Base-by-base conservation (phyloP, 2,888 invertebrate genomes). In the Drosophila lutescens region DNA sequence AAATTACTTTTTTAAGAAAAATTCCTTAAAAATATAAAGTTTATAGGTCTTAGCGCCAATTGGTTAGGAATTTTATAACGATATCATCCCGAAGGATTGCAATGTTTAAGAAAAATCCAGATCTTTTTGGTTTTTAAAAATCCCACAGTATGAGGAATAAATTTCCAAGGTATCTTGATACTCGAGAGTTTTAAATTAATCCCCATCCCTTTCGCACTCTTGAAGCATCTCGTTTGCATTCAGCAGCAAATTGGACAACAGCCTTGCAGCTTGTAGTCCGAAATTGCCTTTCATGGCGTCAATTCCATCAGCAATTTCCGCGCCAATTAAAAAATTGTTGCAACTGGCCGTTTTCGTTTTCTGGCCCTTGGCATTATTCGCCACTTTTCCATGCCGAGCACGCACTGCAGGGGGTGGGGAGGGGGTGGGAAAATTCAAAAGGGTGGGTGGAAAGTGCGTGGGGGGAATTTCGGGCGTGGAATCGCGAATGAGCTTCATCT, bases 271-370 rank as follows among this genome's bases (percentile, higher is more conserved):
- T 71, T 76, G 47, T 60, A 36, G 43, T 30, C 57, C 53, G 49
- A 80, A 80, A 76, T 65, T 60, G 70, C 70, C 76, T 76, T 78
- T 80, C 77, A 79, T 71, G 70, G 67, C 74, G 86, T 79, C 88
- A 88, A 77, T 82, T 77, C 58, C 80, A 79, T 62, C 76, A 76
- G 74, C 86, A 79, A 83, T 83, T 87, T 87, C 75, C 86, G 82
- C 73, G 86, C 61, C 82, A 85, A 83, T 83, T 83, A 87, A 88
- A 87, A 79, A 75, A 70, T 79, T 61, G 74, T 65, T 72, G 74
- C 72, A 74, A 58, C 74, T 73, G 65, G 34, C 74, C 74, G 36
- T 51, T 74, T 54, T 55, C 44, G 41, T 53, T 43, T 54, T 57
- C 54, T 51, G 72, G 62, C 70, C 58, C 69, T 50, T 56, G 69